phyloP scores from a whole-genome alignment of 2,113 vertebrate species.

The Carettochelys insculpta region DNA sequence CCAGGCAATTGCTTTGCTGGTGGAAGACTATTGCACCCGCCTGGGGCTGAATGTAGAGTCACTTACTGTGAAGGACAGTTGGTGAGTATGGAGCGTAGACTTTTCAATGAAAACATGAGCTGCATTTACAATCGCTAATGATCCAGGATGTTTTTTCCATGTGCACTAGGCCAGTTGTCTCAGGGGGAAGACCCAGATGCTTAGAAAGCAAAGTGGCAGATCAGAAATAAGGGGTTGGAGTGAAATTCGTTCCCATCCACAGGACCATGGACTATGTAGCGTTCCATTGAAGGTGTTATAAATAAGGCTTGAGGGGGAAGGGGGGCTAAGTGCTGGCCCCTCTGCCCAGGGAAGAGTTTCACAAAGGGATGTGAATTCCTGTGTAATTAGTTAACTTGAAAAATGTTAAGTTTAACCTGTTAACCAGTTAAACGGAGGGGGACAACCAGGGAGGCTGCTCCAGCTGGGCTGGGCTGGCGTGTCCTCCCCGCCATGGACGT shows the following conservation, averaged over 20 bases:
- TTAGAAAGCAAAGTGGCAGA: not conserved
- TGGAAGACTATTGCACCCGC: constrained; percentile 35
- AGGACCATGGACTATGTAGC: too few species aligned
- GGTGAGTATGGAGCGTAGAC: constrained; percentile 56
- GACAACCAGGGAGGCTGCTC: too few species aligned
- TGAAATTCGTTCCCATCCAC: not conserved
- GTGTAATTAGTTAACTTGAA: too few species aligned
- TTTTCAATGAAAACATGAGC: not conserved
- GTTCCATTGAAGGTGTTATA: not conserved
- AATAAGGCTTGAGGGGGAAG: not conserved
- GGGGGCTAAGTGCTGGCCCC: not conserved
- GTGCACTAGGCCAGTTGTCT: not conserved
- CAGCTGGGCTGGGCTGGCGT: too few species aligned
- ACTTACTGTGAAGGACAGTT: constrained; percentile 64
- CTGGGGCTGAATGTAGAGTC: constrained; percentile 22
- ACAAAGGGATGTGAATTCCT: too few species aligned
- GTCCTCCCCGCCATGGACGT: too few species aligned
- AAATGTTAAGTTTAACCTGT: too few species aligned
- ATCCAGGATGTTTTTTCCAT: not conserved
- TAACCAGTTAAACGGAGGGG: too few species aligned
- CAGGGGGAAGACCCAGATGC: not conserved
- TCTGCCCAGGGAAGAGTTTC: not conserved
- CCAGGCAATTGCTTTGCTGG: constrained; percentile 56
- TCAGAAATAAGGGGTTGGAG: not conserved
- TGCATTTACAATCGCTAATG: not conserved